Base-by-base conservation (phyloP, 2,888 invertebrate species). In the Pseudococcus longispinus region DNA sequence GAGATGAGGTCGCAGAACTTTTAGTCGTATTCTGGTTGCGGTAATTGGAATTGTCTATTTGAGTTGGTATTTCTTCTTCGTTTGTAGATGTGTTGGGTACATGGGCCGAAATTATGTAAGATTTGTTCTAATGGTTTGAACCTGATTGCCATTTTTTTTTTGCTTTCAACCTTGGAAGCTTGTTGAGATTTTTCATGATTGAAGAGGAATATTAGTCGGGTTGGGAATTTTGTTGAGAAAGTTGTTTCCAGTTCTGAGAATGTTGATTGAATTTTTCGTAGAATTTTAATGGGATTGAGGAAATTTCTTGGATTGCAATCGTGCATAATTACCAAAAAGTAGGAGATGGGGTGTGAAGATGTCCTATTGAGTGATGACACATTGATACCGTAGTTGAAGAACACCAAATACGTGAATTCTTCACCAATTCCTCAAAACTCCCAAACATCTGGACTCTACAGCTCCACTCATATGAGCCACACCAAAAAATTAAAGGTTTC, bases 1-100 rank as follows among this genome's bases (percentile, higher is more conserved):
- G 26, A 29, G 70, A 70, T 70, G 29, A 70, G 70, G 70, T 70
- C 29, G 70, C 70, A 70, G 70, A 70, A 70, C 70, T 70, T 29
- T 26, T 29, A 29, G 15, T 13, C 70, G 13, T 65, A 9, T 65
- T 70, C 23, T 23, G 23, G 11, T 60, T 55, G 55, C 60, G 70
- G 70, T 70, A 29, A 70, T 70, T 29, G 70, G 18, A 70, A 70
- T 70, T 70, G 70, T 70, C 29, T 29, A 29, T 70, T 70, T 29
- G 26, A 18, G 29, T 70, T 70, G 18, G 29, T 8, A 15, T 70
- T 70, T n/a, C n/a, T 51, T 51, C n/a, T 51, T 51, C n/a, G n/a
- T n/a, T 51, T 51, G 51, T 37, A 37, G 5, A 4, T 0, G 51
- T 2, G 60, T 0, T 60, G 20, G 60, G 23, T 60, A 6, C n/a